Conservation (phyloP, 2,797 vertebrate genomes). For the Helarctos malayanus region DNA sequence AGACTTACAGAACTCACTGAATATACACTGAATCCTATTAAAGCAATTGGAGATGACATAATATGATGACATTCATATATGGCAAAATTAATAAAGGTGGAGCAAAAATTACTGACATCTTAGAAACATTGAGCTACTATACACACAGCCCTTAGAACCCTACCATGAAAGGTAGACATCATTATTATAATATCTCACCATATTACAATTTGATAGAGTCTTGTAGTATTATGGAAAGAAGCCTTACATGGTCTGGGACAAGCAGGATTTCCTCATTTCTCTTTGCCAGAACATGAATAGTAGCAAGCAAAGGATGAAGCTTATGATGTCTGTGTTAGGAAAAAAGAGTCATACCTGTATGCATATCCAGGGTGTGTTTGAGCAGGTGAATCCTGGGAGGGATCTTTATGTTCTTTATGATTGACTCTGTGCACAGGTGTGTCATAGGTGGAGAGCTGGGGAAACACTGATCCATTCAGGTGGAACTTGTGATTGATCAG, state of each 20-base stretch:
- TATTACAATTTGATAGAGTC: not conserved
- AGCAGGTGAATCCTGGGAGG: not conserved
- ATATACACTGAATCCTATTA: not conserved
- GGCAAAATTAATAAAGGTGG: not conserved
- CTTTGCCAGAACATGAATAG: not conserved
- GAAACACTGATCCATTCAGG: not conserved
- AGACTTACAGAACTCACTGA: not conserved
- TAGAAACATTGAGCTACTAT: not conserved
- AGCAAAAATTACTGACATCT: not conserved
- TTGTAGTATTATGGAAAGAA: not conserved
- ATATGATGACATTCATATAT: not conserved
- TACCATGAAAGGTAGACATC: not conserved
- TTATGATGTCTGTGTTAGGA: not conserved
- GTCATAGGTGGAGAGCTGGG: not conserved
- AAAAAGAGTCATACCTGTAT: not conserved
- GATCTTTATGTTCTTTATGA: no score
- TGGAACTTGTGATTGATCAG: constrained; percentile 36
- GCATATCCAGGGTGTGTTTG: not conserved
- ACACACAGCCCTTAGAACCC: not conserved
- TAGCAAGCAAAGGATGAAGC: not conserved
- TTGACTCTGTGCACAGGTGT: constrained; percentile 5
- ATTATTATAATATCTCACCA: not conserved
- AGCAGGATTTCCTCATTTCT: constrained; percentile 25
- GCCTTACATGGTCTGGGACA: not conserved
- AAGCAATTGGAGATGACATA: not conserved